Percentiles rank a stretch among this genome's conserved stretches.
Conservation (phyloP, 2,797 vertebrate genomes). For the Anabas testudineus region DNA sequence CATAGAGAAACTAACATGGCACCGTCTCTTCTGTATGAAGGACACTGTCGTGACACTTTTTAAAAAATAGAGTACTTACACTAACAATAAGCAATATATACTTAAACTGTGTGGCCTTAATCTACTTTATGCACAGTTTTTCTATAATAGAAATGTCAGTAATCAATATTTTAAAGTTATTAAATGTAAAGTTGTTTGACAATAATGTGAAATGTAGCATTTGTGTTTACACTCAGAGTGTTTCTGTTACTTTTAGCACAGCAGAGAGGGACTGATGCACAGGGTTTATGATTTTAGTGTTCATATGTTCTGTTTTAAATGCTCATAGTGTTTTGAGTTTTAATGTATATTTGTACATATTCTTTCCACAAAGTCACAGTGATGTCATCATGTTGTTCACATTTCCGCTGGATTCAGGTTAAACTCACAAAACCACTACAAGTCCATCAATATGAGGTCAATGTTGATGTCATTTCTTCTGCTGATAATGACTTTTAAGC, state of each 20-base stretch:
- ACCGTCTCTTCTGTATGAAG: slow-evolving; percentile 10
- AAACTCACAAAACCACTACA: not conserved
- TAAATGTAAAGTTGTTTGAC: slow-evolving; percentile 42
- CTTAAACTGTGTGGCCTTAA: slow-evolving; percentile 68
- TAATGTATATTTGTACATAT: slow-evolving; percentile 51
- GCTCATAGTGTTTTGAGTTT: slow-evolving; percentile 41
- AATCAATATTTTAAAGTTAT: slow-evolving; percentile 37
- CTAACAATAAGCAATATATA: slow-evolving; percentile 51
- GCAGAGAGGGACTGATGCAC: slow-evolving; percentile 12
- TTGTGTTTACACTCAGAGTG: slow-evolving; percentile 40
- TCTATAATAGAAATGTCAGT: slow-evolving; percentile 36
- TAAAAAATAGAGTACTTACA: slow-evolving; percentile 25
- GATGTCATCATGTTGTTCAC: slow-evolving; percentile 26
- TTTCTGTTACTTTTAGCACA: slow-evolving; percentile 43
- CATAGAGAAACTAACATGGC: not conserved
- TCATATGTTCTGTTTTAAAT: slow-evolving; percentile 55
- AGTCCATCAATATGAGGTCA: not conserved
- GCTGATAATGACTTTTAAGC: not conserved
- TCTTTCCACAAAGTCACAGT: slow-evolving; percentile 17
- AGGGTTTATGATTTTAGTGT: slow-evolving; percentile 49
- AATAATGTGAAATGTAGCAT: slow-evolving; percentile 43
- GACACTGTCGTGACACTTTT: slow-evolving; percentile 13
- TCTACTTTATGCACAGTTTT: slow-evolving; percentile 18
- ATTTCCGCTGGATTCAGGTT: slow-evolving; percentile 2
- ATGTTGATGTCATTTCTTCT: slow-evolving; percentile 3